Percentiles rank a stretch among this genome's conserved stretches.
These are phyloP conservation scores for Lagodon rhomboides DNA, from an alignment of 2,797 vertebrate genomes.

Conservation along the genomic window DNA sequence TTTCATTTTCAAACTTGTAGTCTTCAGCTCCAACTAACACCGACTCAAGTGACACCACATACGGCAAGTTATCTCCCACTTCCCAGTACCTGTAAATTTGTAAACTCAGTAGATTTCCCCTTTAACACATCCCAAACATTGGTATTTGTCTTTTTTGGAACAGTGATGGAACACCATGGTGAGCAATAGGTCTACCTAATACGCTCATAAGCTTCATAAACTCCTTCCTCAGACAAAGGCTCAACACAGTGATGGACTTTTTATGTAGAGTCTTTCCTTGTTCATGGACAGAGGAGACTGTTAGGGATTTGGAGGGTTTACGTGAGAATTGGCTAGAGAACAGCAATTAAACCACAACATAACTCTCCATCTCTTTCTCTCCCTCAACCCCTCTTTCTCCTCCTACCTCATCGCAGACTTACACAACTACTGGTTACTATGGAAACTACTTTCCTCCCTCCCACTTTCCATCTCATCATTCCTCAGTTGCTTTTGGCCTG, in stretches of 20 bases:
- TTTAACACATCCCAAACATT: neutral
- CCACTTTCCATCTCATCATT: constrained; percentile 16
- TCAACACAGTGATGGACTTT: constrained; percentile 9
- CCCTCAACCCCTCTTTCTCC: constrained; percentile 27
- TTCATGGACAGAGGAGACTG: constrained; percentile 25
- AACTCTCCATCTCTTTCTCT: constrained; percentile 49
- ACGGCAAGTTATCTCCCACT: too few species aligned
- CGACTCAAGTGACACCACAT: too few species aligned
- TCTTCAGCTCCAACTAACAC: too few species aligned
- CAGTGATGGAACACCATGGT: neutral
- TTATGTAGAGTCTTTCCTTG: neutral
- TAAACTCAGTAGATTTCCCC: too few species aligned
- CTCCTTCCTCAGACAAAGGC: constrained; percentile 1
- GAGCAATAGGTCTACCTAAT: neutral
- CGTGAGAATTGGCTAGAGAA: constrained; percentile 62
- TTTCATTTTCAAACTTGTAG: too few species aligned
- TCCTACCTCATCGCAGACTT: constrained; percentile 51
- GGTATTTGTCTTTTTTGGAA: neutral
- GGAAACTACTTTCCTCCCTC: constrained; percentile 61
- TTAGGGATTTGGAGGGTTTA: constrained; percentile 51
- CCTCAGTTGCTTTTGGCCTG: constrained; percentile 33
- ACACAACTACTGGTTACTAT: constrained; percentile 70
- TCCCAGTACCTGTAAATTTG: too few species aligned
- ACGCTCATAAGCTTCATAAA: constrained; percentile 27
- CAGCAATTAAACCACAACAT: constrained; percentile 63